Percentiles rank a stretch among this genome's conserved stretches.
Conservation (phyloP, 2,888 invertebrate species). For the Choristoneura rosaceana region DNA sequence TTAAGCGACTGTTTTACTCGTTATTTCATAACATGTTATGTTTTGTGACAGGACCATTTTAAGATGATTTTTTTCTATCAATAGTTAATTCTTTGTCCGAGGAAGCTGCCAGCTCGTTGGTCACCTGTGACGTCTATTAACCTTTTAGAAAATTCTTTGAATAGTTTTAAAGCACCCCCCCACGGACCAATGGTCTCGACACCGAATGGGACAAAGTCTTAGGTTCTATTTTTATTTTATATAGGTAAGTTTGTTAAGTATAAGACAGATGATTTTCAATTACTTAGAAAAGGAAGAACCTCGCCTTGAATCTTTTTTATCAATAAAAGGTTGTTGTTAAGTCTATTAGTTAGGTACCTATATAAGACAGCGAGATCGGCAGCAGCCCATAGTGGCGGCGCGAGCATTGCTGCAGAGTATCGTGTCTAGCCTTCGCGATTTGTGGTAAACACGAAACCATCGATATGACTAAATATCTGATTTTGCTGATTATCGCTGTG, state of each 20-base stretch:
- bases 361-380: slow-evolving; percentile 32
- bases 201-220: too few species aligned
- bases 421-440: slow-evolving; percentile 22
- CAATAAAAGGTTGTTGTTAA: slow-evolving; percentile 5
- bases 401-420: slow-evolving; percentile 26
- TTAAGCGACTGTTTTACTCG: too few species aligned
- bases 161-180: too few species aligned
- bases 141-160: too few species aligned
- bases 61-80: background rate
- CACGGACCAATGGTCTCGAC: too few species aligned
- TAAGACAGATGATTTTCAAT: background rate
- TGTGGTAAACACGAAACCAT: slow-evolving; percentile 7
- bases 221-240: too few species aligned
- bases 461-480: slow-evolving; percentile 19
- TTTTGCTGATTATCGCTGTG: slow-evolving; percentile 13
- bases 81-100: too few species aligned
- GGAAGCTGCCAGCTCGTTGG: too few species aligned
- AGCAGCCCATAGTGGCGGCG: slow-evolving; percentile 18
- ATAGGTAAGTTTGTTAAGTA: too few species aligned
- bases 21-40: too few species aligned
- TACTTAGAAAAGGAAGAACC: background rate
- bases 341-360: slow-evolving; percentile 7
- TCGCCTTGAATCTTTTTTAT: slow-evolving; percentile 8
- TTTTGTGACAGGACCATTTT: too few species aligned
- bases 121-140: too few species aligned